A percentile compares a stretch with the other conserved stretches of the same genome.
These are phyloP conservation scores for Trachemys scripta DNA, from an alignment of 2,113 vertebrate genomes.

Conservation along the genomic window DNA sequence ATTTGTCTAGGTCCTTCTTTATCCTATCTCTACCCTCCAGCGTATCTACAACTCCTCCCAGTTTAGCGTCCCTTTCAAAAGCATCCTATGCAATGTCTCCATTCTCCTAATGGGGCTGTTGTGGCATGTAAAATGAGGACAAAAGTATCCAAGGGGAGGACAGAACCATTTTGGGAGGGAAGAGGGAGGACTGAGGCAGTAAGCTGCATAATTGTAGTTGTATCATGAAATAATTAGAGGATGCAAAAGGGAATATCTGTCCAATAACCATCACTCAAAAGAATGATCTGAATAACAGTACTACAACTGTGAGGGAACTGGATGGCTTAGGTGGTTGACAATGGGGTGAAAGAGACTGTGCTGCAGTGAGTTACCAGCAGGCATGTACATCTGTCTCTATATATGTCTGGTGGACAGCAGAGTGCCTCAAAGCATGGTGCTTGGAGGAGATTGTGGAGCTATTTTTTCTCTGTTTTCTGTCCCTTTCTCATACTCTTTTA, in stretches of 20 bases:
- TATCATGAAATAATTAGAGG: constrained; percentile 38
- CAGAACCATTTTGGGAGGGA: background rate
- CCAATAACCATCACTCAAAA: constrained; percentile 29
- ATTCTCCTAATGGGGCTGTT: background rate
- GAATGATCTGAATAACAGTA: constrained; percentile 44
- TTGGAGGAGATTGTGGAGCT: background rate
- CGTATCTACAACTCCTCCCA: no score
- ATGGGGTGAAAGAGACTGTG: background rate
- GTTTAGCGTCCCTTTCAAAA: background rate
- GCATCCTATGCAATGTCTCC: background rate
- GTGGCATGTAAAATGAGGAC: background rate
- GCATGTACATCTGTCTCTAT: background rate
- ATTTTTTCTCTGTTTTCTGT: background rate
- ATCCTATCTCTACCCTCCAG: no score
- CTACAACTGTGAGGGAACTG: background rate
- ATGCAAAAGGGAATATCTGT: constrained; percentile 37
- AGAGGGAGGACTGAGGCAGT: background rate
- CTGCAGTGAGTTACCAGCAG: background rate
- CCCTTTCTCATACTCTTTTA: background rate
- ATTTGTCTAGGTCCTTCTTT: no score
- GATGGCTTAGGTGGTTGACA: background rate
- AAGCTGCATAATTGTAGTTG: constrained; percentile 44
- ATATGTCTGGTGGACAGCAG: fast-evolving
- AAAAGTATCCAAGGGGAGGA: background rate
- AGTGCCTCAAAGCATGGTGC: background rate